These are phyloP conservation scores for Sitta carolinensis DNA, from an alignment of 2,797 vertebrate species.

Conservation along the genomic window DNA sequence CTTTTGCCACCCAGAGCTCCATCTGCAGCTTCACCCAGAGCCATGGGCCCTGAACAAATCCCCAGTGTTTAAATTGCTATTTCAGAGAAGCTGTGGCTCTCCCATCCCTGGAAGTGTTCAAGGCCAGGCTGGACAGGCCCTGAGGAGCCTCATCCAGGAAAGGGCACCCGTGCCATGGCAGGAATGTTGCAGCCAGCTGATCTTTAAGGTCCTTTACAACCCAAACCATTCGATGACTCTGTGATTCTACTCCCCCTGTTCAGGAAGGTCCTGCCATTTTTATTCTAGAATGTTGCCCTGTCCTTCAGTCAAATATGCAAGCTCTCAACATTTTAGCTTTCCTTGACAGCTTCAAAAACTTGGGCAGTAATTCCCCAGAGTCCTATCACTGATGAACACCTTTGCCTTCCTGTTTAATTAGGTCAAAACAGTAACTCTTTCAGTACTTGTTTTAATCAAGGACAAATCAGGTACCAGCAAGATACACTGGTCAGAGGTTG, in stretches of 20 bases:
- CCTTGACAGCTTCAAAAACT: background rate
- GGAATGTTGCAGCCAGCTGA: background rate
- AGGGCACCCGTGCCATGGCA: fast-evolving
- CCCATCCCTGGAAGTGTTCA: background rate
- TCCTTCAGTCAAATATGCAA: background rate
- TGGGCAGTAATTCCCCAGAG: background rate
- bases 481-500: background rate
- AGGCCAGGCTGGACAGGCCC: background rate
- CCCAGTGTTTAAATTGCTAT: too few species aligned
- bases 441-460: background rate
- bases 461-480: background rate
- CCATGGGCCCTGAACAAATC: background rate
- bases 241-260: background rate
- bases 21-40: background rate
- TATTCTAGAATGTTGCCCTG: background rate
- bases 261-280: background rate
- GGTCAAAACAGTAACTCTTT: background rate
- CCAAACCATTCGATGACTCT: background rate
- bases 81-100: background rate
- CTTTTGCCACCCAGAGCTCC: background rate
- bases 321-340: background rate
- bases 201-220: background rate
- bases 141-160: background rate
- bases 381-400: background rate
- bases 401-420: background rate